Percentiles rank a stretch among this genome's conserved stretches.
Evolutionary conservation across 2,797 vertebrate genomes (phyloP).

Genomic region (Girardinus metallicus): DNA sequence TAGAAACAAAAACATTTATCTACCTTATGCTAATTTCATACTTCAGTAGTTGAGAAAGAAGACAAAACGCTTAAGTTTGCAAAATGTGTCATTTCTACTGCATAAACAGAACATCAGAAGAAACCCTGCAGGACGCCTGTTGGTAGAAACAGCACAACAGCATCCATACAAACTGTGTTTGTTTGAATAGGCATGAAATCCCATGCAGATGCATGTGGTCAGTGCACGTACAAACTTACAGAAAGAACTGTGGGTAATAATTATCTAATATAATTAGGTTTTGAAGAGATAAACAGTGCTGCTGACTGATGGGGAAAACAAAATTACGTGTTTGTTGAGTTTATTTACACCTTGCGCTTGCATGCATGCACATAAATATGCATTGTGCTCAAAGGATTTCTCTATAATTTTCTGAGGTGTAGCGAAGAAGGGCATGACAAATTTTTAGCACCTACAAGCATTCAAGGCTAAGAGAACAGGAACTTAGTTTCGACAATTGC

Average conservation of each 20-base stretch:
- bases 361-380: conserved; percentile 50
- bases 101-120: conserved; percentile 43
- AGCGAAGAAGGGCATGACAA: conserved; percentile 3
- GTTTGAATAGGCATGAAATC: conserved; percentile 25
- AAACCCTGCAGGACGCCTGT: conserved; percentile 42
- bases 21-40: conserved; percentile 68
- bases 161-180: conserved; percentile 20
- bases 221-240: conserved; percentile 49
- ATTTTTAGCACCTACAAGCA: conserved; percentile 37
- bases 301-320: conserved; percentile 63
- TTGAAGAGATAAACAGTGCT: conserved; percentile 60
- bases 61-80: conserved; percentile 76
- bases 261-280: conserved; percentile 57
- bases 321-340: conserved; percentile 51
- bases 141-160: conserved; percentile 26
- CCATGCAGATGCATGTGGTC: conserved; percentile 45
- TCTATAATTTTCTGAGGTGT: conserved; percentile 39
- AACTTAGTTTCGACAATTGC: conserved; percentile 9
- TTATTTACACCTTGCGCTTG: conserved; percentile 47
- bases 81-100: conserved; percentile 69
- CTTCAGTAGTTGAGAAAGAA: conserved; percentile 43
- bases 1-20: conserved; percentile 1
- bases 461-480: conserved; percentile 50
- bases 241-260: conserved; percentile 55
- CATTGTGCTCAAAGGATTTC: conserved; percentile 43